Base-by-base conservation (phyloP, 2,113 vertebrate genomes). In the Embiotoca jacksoni region DNA sequence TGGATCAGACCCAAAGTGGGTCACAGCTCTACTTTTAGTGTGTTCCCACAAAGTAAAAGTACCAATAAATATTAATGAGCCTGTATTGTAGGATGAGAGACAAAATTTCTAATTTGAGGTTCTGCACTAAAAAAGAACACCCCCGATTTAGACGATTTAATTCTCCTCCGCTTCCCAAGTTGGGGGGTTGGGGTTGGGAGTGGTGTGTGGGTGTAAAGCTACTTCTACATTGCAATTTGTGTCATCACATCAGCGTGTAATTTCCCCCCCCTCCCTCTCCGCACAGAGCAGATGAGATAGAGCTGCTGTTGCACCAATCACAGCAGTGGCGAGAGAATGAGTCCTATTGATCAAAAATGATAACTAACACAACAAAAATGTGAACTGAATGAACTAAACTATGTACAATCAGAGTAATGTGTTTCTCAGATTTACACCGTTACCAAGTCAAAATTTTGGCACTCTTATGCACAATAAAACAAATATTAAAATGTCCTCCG, bases 41-140 rank as follows among this genome's bases (percentile, higher is more conserved):
- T 75, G 65, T 56, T 82, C 75, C 78, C 50, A 81, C 65, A 81
- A 85, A 89, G 82, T 86, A 87, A 89, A 91, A 88, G 84, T 82
- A 88, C 84, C 89, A 89, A 92, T 91, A 90, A 88, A 92, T 91
- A 91, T 91, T 92, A 89, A 91, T 92, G 82, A 91, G 85, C 32
- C 72, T 53, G 81, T 80, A 87, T 81, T 66, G 59, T 62, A 57
- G 83, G 81, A 91, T 82, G 78, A 80, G 77, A 82, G 52, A 86
- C 82, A 56, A 82, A 67, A 88, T 87, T 88, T 88, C 81, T 83
- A 83, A 91, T 89, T 91, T 86, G 69, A 74, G 84, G 81, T 82
- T 88, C 57, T 63, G 75, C 79, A 49, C 71, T 87, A 81, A 76
- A 87, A 90, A 87, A 90, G 86, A 90, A 49, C 75, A 75, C 33